These are phyloP conservation scores for Myotis daubentonii DNA, from an alignment of 2,797 vertebrate species.

Conservation along the genomic window DNA sequence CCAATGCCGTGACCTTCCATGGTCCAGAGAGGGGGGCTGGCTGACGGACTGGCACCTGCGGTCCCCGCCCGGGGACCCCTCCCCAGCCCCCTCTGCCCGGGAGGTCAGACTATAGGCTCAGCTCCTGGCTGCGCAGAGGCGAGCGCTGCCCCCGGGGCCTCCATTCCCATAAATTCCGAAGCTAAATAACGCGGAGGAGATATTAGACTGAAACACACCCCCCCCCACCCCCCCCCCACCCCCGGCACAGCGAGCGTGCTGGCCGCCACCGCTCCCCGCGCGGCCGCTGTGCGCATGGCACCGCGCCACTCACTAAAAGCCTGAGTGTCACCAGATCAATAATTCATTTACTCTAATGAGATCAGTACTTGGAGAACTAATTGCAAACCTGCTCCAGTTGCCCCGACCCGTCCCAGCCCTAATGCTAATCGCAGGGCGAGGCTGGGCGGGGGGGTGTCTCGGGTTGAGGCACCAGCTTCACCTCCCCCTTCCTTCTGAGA, in stretches of 20 bases:
- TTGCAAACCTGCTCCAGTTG: constrained; percentile 95
- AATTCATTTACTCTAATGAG: constrained; percentile 99
- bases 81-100: neutral
- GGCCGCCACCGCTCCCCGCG: constrained; percentile 79
- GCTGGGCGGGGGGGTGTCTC: constrained; percentile 78
- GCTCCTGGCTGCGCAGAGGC: neutral
- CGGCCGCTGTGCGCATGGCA: constrained; percentile 89
- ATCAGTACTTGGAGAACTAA: constrained; percentile 98
- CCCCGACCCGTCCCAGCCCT: constrained; percentile 88
- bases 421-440: constrained; percentile 87
- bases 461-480: constrained; percentile 25
- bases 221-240: neutral
- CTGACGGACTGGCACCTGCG: accelerated
- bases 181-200: constrained; percentile 70
- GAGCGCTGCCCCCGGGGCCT: constrained; percentile 33
- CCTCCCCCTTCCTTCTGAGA: constrained; percentile 76
- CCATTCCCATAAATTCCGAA: constrained; percentile 67
- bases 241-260: constrained; percentile 67
- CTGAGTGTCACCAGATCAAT: constrained; percentile 97
- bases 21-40: neutral
- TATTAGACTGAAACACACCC: constrained; percentile 54
- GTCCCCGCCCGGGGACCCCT: neutral
- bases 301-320: constrained; percentile 93
- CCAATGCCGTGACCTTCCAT: accelerated
- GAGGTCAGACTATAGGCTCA: neutral